Base-by-base conservation (phyloP, 2,888 invertebrate species). In the Xylota sylvarum region DNA sequence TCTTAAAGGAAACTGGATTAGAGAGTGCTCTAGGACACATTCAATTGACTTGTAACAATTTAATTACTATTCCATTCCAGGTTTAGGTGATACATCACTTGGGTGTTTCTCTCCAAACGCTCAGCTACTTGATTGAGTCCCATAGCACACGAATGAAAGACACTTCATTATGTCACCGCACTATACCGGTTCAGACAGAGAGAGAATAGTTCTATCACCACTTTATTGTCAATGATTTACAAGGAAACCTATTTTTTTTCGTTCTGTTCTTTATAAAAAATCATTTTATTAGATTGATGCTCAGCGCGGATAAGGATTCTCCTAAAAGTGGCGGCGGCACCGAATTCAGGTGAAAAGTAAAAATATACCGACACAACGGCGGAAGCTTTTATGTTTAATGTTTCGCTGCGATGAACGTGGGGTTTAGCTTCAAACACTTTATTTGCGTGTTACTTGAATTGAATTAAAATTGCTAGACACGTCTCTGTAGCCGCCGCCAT, bases 351-450 rank as follows among this genome's bases (percentile, higher is more conserved):
- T 86, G 86, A 86, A 86, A 86, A 82, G 82, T 78, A 72, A 77
- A 52, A 30, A 79, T 72, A 37, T 79, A 48, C 73, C 73, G 73
- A 35, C 73, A 73, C 60, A 55, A 7, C 27, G 81, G 82, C 85
- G 86, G 86, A 86, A 86, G 86, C 86, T 86, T 86, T 86, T 73
- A 86, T 86, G 82, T 86, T 86, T 81, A 77, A 73, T 86, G 81
- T 73, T 77, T 64, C 4, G 40, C 72, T 60, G 52, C n/a, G 46
- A 19, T 27, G 77, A 82, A 86, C 86, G 86, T 86, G 86, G 58
- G 62, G 65, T 77, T 69, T 74, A 50, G 58, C 37, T 67, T 30
- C 65, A 55, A 77, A 64, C 67, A 78, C 62, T 86, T 82, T 82
- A 82, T 82, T 86, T 82, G 86, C 86, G 81, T 62, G 46, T 78